Base-by-base conservation (phyloP, 2,113 vertebrate genomes). In the Myiagra hebetior region DNA sequence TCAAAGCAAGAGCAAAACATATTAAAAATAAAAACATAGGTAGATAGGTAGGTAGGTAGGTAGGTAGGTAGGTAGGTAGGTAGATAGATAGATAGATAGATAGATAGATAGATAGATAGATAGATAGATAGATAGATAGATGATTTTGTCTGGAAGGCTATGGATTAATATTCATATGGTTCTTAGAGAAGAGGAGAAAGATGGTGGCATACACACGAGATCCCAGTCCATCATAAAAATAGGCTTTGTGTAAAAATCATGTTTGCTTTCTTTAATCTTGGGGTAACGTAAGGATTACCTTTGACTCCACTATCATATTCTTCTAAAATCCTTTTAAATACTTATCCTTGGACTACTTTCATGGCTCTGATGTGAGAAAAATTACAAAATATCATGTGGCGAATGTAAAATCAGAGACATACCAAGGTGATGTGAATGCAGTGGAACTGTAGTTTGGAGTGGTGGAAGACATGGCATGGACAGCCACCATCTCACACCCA, bases 241-340 rank as follows among this genome's bases (percentile, higher is more conserved):
- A 70, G 8, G 10, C 2, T 85, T 9, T 33, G 24, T 33, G 44
- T 53, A 84, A 86, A 93, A 72, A 37, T 0, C 6, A 5, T 11
- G 2, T 19, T 91, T 70, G 35, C 23, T 33, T 46, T 80, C 37
- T 53, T 91, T 64, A 70, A 94, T 63, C 16, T 82, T 57, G 85
- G 75, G 20, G 27, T 63, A 88, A 49, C 15, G 87, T 73, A 31
- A 60, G 50, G 64, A 44, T 92, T 91, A 68, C 24, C 21, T 77
- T 75, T 77, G 21, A 20, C 31, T 95, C 80, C 72, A 49, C 39
- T 85, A 63, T 12, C 19, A 27, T 77, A 86, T 65, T 89, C 60
- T 85, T 78, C 65, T 70, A 73, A 94, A 94, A 89, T 92, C 22
- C 17, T 88, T 97, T 69, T 24, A 89, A 91, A 87, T 75, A 49